These are phyloP conservation scores for Drosophila helvetica DNA, from an alignment of 2,888 invertebrate genomes.

Conservation along the genomic window DNA sequence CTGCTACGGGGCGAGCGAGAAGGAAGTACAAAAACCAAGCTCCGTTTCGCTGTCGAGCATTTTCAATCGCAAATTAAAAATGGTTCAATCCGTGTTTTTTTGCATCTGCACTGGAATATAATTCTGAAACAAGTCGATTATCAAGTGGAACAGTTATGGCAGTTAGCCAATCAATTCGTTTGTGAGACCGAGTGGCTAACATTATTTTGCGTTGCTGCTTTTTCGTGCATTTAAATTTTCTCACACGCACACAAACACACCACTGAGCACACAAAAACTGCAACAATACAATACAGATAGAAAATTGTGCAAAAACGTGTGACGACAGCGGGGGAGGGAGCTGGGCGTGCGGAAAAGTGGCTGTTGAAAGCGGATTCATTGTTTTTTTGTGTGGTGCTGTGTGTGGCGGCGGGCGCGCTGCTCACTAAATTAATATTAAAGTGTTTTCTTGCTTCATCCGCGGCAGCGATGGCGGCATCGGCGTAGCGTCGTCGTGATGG, in stretches of 20 bases:
- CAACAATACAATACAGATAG: constrained; percentile 35
- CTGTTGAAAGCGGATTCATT: constrained; percentile 50
- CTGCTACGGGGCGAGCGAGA: not conserved
- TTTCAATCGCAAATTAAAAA: constrained; percentile 13
- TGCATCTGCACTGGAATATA: constrained; percentile 7
- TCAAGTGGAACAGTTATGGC: not conserved
- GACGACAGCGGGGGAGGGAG: constrained; percentile 54
- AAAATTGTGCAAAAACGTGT: constrained; percentile 78
- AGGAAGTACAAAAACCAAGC: not conserved
- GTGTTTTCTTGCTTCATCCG: constrained; percentile 19
- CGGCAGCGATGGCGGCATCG: constrained; percentile 23
- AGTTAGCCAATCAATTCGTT: not conserved
- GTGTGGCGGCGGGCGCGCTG: constrained; percentile 12
- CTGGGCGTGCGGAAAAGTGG: constrained; percentile 14
- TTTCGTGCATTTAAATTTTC: constrained; percentile 40
- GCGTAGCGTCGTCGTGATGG: constrained; percentile 20
- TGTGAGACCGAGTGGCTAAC: not conserved
- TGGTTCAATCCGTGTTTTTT: not conserved
- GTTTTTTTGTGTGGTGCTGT: constrained; percentile 34
- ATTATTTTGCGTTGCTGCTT: constrained; percentile 21
- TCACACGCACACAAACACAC: constrained; percentile 15
- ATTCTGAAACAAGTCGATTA: not conserved
- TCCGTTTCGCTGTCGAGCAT: not conserved
- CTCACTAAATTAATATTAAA: constrained; percentile 72
- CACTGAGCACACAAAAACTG: constrained; percentile 9